Conservation (phyloP, 1,140 invertebrate species). For the Pachyrhynchus sulphureomaculatus region DNA sequence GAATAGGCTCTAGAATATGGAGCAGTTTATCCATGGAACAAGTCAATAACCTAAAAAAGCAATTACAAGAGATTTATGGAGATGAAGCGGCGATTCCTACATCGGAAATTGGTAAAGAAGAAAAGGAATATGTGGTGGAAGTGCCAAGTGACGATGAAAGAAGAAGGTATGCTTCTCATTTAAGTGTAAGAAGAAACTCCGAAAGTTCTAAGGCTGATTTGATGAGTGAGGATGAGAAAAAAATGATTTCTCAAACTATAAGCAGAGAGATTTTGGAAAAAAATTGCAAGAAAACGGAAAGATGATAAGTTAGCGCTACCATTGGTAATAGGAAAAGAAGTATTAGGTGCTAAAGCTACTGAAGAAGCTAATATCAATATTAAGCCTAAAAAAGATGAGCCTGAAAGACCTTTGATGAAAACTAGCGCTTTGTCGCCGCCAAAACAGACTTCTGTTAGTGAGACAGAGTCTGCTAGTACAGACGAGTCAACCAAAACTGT, state of each 20-base stretch:
- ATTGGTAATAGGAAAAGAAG: conserved; percentile 62
- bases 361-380: conserved; percentile 51
- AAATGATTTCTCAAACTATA: conserved; percentile 67
- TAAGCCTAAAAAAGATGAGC: conserved; percentile 47
- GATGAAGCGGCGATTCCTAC: conserved; percentile 36
- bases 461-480: conserved; percentile 69
- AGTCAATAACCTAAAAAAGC: conserved; percentile 76
- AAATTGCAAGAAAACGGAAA: conserved; percentile 50
- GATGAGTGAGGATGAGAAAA: conserved; percentile 70
- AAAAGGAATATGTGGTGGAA: conserved; percentile 33
- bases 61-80: conserved; percentile 80
- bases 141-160: conserved; percentile 31
- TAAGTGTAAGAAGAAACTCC: conserved; percentile 44
- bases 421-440: conserved; percentile 31
- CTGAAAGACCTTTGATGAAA: conserved; percentile 36
- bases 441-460: conserved; percentile 55
- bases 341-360: conserved; percentile 63
- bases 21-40: conserved; percentile 84
- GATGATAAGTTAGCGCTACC: conserved; percentile 55
- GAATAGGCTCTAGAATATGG: conserved; percentile 73
- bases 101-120: background rate
- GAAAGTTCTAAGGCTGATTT: conserved; percentile 33
- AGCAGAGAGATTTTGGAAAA: conserved; percentile 71
- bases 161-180: conserved; percentile 14
- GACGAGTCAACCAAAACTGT: conserved; percentile 68